These are phyloP conservation scores for Antennarius maculatus DNA, from an alignment of 2,797 vertebrate genomes.

Conservation along the genomic window DNA sequence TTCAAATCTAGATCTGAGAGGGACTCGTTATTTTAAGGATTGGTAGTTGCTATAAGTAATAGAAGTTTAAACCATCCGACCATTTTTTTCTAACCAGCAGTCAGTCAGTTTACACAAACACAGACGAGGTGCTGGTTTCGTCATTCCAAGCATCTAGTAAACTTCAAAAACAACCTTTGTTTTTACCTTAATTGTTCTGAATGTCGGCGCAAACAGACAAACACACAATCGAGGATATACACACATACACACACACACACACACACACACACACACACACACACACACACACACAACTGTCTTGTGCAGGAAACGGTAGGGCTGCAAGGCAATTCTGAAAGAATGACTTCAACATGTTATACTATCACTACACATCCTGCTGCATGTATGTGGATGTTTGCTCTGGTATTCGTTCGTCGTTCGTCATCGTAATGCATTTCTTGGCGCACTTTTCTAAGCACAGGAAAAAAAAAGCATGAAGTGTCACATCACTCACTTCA, in stretches of 20 bases:
- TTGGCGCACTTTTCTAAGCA: slow-evolving; percentile 42
- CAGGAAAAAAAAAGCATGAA: slow-evolving; percentile 28
- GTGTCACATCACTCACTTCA: slow-evolving; percentile 40
- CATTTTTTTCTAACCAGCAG: not conserved
- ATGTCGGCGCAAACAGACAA: slow-evolving; percentile 38
- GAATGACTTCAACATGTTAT: slow-evolving; percentile 77
- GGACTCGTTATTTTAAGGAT: not conserved
- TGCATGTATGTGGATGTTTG: slow-evolving; percentile 38
- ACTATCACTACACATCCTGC: slow-evolving; percentile 76
- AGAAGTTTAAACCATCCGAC: not conserved
- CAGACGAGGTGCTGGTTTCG: not conserved
- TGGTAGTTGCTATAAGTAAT: not conserved
- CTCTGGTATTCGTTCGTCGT: slow-evolving; percentile 52
- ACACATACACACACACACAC: slow-evolving; percentile 11
- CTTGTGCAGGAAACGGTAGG: slow-evolving; percentile 58
- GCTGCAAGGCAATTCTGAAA: slow-evolving; percentile 74
- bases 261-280: slow-evolving; percentile 8
- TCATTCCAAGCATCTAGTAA: slow-evolving; percentile 23
- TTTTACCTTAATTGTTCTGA: slow-evolving; percentile 44
- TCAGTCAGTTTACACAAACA: slow-evolving; percentile 5
- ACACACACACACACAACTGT: slow-evolving; percentile 15
- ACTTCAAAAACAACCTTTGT: slow-evolving; percentile 14
- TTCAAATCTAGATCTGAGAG: not conserved
- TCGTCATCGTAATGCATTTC: slow-evolving; percentile 59
- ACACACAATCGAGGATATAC: not conserved